Conservation (phyloP, 2,888 invertebrate genomes). For the Catocala nupta region DNA sequence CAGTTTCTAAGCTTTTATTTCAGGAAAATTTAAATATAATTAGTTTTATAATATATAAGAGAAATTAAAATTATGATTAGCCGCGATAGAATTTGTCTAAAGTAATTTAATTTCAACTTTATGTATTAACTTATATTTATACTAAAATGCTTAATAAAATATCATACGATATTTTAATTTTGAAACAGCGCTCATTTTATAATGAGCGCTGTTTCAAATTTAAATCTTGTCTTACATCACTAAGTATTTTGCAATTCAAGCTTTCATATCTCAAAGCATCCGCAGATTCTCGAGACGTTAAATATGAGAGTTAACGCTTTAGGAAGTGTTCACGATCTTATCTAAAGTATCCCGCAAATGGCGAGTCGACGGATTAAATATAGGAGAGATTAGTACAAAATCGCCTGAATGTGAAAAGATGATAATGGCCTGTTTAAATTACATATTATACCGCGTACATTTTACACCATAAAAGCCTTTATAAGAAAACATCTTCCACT, state of each 20-base stretch:
- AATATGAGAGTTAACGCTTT: constrained; percentile 34
- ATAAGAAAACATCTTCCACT: constrained; percentile 23
- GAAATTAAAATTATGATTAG: no score
- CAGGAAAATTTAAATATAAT: no score
- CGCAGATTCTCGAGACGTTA: constrained; percentile 23
- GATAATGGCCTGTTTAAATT: constrained; percentile 21
- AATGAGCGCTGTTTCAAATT: no score
- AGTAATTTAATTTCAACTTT: no score
- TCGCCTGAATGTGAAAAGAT: constrained; percentile 24
- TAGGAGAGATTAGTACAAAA: constrained; percentile 36
- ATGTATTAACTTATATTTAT: no score
- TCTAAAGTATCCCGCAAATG: constrained; percentile 44
- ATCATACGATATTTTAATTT: no score
- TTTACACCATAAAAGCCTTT: constrained; percentile 21
- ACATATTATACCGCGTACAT: neutral
- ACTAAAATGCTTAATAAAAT: no score
- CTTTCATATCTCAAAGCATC: constrained; percentile 13
- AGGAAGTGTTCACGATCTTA: constrained; percentile 36
- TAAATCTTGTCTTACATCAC: neutral
- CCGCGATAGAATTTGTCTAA: no score
- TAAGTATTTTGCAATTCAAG: neutral
- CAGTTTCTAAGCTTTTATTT: no score
- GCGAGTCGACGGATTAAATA: constrained; percentile 40
- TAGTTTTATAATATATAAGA: no score
- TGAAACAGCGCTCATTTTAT: no score